A percentile compares a stretch with the other conserved stretches of the same genome.
Conservation (phyloP, 92 coral and sea anemone species). For the Zoanthus solanderi region DNA sequence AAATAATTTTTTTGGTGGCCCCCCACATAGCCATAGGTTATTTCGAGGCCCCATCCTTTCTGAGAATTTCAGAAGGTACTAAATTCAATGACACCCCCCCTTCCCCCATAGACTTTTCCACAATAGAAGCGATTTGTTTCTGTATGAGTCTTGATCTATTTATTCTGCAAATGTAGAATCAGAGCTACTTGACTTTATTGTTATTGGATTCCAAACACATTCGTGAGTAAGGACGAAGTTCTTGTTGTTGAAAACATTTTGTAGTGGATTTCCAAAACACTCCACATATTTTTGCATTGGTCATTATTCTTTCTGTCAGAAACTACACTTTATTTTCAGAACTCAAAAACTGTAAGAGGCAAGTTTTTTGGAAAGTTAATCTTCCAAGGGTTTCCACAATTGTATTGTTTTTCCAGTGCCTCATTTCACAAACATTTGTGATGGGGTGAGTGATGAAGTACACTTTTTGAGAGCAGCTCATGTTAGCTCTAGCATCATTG, state of each 20-base stretch:
- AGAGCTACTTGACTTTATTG: neutral
- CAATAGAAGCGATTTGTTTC: constrained; percentile 8
- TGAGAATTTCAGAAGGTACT: constrained; percentile 6
- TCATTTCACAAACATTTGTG: neutral
- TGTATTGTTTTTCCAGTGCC: neutral
- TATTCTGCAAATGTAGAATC: constrained; percentile 1
- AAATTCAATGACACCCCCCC: neutral
- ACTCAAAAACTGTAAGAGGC: neutral
- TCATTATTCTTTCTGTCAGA: neutral
- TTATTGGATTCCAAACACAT: constrained; percentile 8
- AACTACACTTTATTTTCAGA: constrained; percentile 12
- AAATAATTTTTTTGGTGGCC: neutral
- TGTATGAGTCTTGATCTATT: neutral
- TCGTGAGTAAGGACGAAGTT: neutral
- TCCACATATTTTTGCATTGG: constrained; percentile 1
- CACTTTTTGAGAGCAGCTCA: neutral
- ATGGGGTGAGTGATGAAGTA: neutral
- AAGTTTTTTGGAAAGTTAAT: constrained; percentile 12
- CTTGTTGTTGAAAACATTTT: constrained; percentile 7
- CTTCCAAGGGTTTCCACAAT: neutral
- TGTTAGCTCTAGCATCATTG: neutral
- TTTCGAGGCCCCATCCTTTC: neutral
- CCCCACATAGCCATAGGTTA: neutral
- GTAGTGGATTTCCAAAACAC: constrained; percentile 5
- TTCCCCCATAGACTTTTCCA: neutral